A percentile compares a stretch with the other conserved stretches of the same genome.
phyloP scores from a whole-genome alignment of 2,888 invertebrate genomes.

The Geotrupes spiniger region DNA sequence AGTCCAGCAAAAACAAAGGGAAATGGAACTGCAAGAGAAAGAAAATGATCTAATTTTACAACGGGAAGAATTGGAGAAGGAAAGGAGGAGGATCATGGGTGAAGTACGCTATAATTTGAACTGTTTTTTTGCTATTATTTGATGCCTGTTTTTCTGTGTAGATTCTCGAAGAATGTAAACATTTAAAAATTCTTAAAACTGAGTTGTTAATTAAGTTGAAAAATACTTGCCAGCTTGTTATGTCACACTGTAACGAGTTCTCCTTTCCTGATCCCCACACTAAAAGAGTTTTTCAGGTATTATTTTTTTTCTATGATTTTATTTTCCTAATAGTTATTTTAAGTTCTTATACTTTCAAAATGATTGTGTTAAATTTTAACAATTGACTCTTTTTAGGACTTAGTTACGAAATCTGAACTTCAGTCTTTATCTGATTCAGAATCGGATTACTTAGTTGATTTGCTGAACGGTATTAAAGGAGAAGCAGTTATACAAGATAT shows the following conservation, averaged over 20 bases:
- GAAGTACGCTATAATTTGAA: conserved; percentile 41
- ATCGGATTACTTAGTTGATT: conserved; percentile 61
- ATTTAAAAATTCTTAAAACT: conserved; percentile 52
- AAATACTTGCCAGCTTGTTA: conserved; percentile 41
- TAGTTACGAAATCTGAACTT: conserved; percentile 54
- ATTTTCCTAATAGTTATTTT: conserved; percentile 6
- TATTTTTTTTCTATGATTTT: conserved; percentile 24
- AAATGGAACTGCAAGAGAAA: conserved; percentile 57
- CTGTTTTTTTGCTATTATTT: conserved; percentile 40
- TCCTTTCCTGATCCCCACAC: conserved; percentile 41
- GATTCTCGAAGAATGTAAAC: conserved; percentile 67
- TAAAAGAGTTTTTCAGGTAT: conserved; percentile 46
- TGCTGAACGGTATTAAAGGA: conserved; percentile 64
- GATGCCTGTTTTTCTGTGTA: conserved; percentile 50
- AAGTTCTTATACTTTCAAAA: conserved; percentile 21
- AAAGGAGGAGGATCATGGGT: conserved; percentile 55
- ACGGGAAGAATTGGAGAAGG: conserved; percentile 54
- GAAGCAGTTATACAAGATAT: conserved; percentile 67
- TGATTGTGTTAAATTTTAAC: too few species aligned
- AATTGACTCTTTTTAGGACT: conserved; percentile 52
- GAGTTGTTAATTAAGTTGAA: conserved; percentile 40
- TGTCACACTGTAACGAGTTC: conserved; percentile 42
- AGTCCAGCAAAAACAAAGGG: conserved; percentile 54
- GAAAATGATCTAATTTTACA: conserved; percentile 56
- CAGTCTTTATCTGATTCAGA: conserved; percentile 58